Base-by-base conservation (phyloP, 2,888 invertebrate genomes). In the Psylliodes chrysocephalus region DNA sequence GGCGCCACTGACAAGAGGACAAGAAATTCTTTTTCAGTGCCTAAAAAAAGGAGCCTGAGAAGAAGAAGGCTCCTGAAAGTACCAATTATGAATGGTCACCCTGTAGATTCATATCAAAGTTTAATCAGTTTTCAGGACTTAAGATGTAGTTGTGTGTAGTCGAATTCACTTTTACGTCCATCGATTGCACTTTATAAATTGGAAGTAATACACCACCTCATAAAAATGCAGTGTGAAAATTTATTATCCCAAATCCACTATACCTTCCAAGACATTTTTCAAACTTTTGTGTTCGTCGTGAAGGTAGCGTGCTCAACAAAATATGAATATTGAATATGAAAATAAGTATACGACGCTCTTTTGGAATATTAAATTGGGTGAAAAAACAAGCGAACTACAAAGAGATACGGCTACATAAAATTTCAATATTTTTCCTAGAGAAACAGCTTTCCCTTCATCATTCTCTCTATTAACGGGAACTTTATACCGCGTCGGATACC, bases 181-280 rank as follows among this genome's bases (percentile, higher is more conserved):
- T 69, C 66, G 68, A 71, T 69, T 65, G 64, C 64, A 55, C 60
- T 60, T 66, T 62, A 59, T 64, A 71, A 68, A 67, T 69, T 65
- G 64, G 19, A 55, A 67, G 60, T 42, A 49, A 62, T 60, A 67
- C 60, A 62, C 62, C 53, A 62, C 62, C 67, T 63, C 69, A 67
- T 71, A 66, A 68, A 71, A 64, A 69, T 68, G 65, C 68, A 65
- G 63, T 63, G 63, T 28, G 59, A 59, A 65, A 63, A 66, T 68
- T 61, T 68, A 68, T 68, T 63, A 68, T 66, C 59, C 61, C 22
- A 30, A 64, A 60, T 61, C 63, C 28, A 60, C 40, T 55, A 46
- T 59, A 55, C 30, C 64, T 60, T 49, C 52, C 46, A 46, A 67
- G 60, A 62, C 59, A 64, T 64, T 64, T 67, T 63, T 63, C 60